Percentiles rank a stretch among this genome's conserved stretches.
Evolutionary conservation across 2,888 invertebrate genomes (phyloP).

Genomic region (Cremastobaeus sp.): DNA sequence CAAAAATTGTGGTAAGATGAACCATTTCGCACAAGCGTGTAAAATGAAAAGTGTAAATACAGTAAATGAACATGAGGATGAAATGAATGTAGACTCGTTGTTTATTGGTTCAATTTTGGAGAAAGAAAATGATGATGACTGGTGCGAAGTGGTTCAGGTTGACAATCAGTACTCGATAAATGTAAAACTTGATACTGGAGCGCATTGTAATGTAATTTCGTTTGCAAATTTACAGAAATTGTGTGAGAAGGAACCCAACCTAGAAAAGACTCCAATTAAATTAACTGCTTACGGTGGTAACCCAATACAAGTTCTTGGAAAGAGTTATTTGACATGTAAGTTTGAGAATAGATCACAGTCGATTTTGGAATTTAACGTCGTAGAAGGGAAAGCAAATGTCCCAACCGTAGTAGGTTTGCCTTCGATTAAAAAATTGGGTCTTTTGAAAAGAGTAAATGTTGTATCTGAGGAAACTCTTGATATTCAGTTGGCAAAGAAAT

Average conservation of each 20-base stretch:
- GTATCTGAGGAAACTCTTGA: neutral
- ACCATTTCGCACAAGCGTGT: slow-evolving; percentile 56
- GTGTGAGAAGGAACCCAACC: slow-evolving; percentile 20
- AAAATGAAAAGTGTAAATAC: slow-evolving; percentile 4
- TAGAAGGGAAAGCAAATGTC: slow-evolving; percentile 16
- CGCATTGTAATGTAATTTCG: slow-evolving; percentile 48
- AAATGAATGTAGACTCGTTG: slow-evolving; percentile 18
- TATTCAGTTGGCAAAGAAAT: slow-evolving; percentile 8
- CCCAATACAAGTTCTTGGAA: slow-evolving; percentile 36
- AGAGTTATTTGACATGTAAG: slow-evolving; percentile 40
- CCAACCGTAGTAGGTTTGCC: slow-evolving; percentile 44
- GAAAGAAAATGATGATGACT: slow-evolving; percentile 10
- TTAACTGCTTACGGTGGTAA: slow-evolving; percentile 39
- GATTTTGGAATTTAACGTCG: slow-evolving; percentile 39
- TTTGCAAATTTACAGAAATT: slow-evolving; percentile 19
- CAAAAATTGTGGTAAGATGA: slow-evolving; percentile 38
- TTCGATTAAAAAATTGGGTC: slow-evolving; percentile 25
- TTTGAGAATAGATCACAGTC: slow-evolving; percentile 17
- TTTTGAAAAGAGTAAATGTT: slow-evolving; percentile 31
- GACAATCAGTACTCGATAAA: slow-evolving; percentile 7
- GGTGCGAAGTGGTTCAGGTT: slow-evolving; percentile 30
- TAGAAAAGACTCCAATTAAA: slow-evolving; percentile 21
- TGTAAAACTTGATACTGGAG: slow-evolving; percentile 51
- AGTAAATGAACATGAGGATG: slow-evolving; percentile 5
- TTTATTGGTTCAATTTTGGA: slow-evolving; percentile 13